A percentile compares a stretch with the other conserved stretches of the same genome.
These are phyloP conservation scores for Brachionus calyciflorus DNA, from an alignment of 1,140 invertebrate species.

Conservation along the genomic window DNA sequence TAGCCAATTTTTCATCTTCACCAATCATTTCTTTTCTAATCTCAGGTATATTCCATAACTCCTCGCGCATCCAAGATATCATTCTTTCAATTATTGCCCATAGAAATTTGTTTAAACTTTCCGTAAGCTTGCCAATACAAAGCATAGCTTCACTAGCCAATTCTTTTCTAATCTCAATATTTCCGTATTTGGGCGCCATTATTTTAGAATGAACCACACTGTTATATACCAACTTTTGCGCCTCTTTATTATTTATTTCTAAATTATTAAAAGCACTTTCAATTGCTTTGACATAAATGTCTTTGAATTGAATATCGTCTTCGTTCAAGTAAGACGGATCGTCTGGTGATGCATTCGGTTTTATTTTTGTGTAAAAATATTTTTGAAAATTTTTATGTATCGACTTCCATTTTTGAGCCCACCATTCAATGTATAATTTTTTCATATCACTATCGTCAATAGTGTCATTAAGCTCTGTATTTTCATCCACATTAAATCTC, in stretches of 20 bases:
- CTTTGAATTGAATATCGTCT: conserved; percentile 8
- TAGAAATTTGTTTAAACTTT: neutral
- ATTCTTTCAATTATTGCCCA: neutral
- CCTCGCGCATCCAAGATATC: conserved; percentile 1
- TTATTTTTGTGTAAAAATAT: neutral
- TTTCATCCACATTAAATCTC: neutral
- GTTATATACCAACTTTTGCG: neutral
- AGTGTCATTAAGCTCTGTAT: neutral
- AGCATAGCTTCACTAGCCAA: neutral
- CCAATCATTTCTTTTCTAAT: neutral
- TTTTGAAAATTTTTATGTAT: conserved; percentile 15
- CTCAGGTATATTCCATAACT: neutral
- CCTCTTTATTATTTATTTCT: neutral
- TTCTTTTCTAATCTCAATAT: neutral
- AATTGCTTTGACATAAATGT: neutral
- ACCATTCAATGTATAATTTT: conserved; percentile 17
- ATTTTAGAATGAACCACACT: neutral
- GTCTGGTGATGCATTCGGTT: neutral
- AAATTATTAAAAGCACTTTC: neutral
- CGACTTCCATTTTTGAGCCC: conserved; percentile 19
- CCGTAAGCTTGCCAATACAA: neutral
- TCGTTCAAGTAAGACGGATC: neutral
- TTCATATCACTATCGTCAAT: neutral
- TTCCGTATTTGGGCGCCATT: neutral
- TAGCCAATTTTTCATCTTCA: neutral